Evolutionary conservation across 2,113 vertebrate species (phyloP), one percentile per base, ranked within the genome.

Genomic region (Solea solea): DNA sequence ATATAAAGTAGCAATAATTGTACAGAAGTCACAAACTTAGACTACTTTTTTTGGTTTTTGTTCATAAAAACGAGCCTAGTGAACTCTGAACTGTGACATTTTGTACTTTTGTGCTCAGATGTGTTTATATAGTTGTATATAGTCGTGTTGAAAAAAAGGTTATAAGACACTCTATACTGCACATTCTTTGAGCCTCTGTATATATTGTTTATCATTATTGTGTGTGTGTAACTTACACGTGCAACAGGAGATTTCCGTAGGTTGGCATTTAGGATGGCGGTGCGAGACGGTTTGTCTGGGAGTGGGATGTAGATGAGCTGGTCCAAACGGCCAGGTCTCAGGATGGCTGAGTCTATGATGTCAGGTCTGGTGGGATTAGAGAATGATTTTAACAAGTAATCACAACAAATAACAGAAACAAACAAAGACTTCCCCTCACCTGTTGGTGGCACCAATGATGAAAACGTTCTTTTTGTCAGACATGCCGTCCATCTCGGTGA

Each of bases 401-500:
- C 10, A 28, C 59, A 1, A 11, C 49, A 27, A 46, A 48, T 0
- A 46, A 15, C 2, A 12, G 4, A 15, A n/a, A 5, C 7, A 40
- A 46, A 54, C 9, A 2, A 34, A 4, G 15, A 6, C n/a, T 15
- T 50, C 44, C 42, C 21, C 13, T 50, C 10, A 89, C 85, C 85
- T 90, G 91, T 98, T 98, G 67, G 97, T 98, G 81, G 97, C 97
- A 40, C 97, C 97, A 0, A 98, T 98, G 84, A 98, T 98, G 91
- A 98, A 98, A 72, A 98, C 97, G 0, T 98, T 98, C 60, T 98
- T 98, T 89, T 98, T 98, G 92, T 96, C 97, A 40, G 96, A 97
- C 97, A 98, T 98, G 78, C 97, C 97, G 0, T 98, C 97, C 97
- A 98, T 98, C 92, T 98, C 97, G 0, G 97, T 98, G 72, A 98